Evolutionary conservation across 1,140 invertebrate genomes (phyloP).

Genomic region (Leptopilina clavipes): DNA sequence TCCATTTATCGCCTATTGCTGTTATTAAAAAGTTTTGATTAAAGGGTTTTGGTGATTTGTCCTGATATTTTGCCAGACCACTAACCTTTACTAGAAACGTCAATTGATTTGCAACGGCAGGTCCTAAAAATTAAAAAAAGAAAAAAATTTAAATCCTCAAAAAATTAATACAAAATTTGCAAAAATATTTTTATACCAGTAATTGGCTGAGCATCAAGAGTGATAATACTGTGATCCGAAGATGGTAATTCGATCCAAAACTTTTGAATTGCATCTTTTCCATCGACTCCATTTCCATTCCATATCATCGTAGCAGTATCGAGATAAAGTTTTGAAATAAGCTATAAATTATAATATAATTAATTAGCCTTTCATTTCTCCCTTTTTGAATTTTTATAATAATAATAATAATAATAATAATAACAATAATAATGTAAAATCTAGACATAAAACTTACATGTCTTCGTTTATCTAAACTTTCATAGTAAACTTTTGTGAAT

Average conservation of each 20-base stretch:
- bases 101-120: constrained; percentile 79
- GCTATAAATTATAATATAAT: constrained; percentile 74
- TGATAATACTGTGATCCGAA: constrained; percentile 81
- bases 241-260: constrained; percentile 85
- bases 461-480: constrained; percentile 86
- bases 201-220: constrained; percentile 87
- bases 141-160: constrained; percentile 26
- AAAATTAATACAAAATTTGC: too few relatives aligned
- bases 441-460: constrained; percentile 78
- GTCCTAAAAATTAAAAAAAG: constrained; percentile 69
- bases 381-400: too few relatives aligned
- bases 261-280: constrained; percentile 85
- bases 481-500: constrained; percentile 89
- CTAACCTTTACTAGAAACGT: constrained; percentile 85
- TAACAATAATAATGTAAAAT: background rate
- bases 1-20: constrained; percentile 89
- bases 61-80: constrained; percentile 82
- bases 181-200: constrained; percentile 72
- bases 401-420: too few relatives aligned
- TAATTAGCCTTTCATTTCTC: constrained; percentile 36
- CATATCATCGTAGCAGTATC: constrained; percentile 87
- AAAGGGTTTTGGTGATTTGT: constrained; percentile 79
- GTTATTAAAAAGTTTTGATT: constrained; percentile 89
- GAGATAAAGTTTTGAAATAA: constrained; percentile 85
- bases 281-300: constrained; percentile 88